Base-by-base conservation (phyloP, 2,888 invertebrate genomes). In the Arge pagana region DNA sequence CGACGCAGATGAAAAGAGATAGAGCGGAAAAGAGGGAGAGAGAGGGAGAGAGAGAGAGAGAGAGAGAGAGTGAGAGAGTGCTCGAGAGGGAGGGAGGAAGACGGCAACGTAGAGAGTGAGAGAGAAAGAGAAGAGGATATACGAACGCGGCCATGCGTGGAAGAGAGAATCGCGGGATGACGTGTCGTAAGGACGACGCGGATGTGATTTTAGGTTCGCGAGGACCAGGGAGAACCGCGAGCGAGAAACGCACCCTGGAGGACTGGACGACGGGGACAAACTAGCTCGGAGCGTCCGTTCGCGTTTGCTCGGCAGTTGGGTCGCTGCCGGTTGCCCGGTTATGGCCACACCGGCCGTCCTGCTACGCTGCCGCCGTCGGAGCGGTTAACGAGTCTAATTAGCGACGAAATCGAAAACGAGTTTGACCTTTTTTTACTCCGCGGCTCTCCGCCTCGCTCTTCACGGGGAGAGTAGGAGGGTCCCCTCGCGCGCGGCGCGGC, bases 351-450 rank as follows among this genome's bases (percentile, higher is more conserved):
- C 61, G 64, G 61, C n/a, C n/a, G n/a, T n/a, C n/a, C 45, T 33
- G 31, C 58, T 61, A 64, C 60, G 67, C 65, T 59, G 66, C 63
- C 65, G 66, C 65, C 60, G 66, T 62, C 65, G 66, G 65, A 71
- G 66, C 72, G 69, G 73, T 73, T 75, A 76, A 75, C 72, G 74
- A 75, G 72, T 72, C 76, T 77, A 77, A 77, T 77, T 77, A 77
- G 77, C 76, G 73, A 76, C 76, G 73, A 76, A 77, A 77, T 74
- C 75, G 73, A 77, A 75, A 77, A 76, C 77, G 71, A 76, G 76
- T 77, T 77, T 74, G 63, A 66, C 68, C 66, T 70, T 72, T 70
- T 70, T 72, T 63, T 64, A 57, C 48, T 40, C 33, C 37, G 21
- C 42, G 24, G 55, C 33, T 28, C 33, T 49, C 33, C 26, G 18